A percentile compares a stretch with the other conserved stretches of the same genome.
Evolutionary conservation across 2,113 vertebrate species (phyloP).

Genomic region (Pyxicephalus adspersus): DNA sequence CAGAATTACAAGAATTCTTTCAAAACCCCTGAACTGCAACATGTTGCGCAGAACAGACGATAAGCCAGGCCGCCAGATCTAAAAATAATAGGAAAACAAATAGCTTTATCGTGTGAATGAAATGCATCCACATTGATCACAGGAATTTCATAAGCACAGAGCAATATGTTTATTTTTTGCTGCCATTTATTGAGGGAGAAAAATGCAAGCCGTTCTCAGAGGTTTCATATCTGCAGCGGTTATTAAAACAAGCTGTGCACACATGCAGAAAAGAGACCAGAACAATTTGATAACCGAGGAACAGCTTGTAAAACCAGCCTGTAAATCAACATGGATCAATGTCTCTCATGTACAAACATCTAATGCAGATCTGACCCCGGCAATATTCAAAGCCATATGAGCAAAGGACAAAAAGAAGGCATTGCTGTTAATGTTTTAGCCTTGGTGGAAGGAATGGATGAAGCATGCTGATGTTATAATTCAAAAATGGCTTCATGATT

Average conservation of each 20-base stretch:
- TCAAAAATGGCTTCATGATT: no score
- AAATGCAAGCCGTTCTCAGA: not conserved
- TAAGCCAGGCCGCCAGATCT: not conserved
- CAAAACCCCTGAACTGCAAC: constrained; percentile 13
- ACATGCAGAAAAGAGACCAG: not conserved
- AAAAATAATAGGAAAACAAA: constrained; percentile 27
- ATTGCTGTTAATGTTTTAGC: no score
- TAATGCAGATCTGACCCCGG: not conserved
- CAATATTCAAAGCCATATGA: no score
- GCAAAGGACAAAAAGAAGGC: no score
- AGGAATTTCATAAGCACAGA: not conserved
- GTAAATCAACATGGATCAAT: not conserved
- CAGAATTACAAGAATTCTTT: constrained; percentile 19
- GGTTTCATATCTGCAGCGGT: not conserved
- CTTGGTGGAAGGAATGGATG: no score
- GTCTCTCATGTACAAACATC: not conserved
- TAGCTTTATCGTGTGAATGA: not conserved
- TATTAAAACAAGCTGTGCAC: not conserved
- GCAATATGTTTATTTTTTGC: constrained; percentile 4
- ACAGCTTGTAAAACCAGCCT: not conserved
- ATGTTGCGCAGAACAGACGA: constrained; percentile 10
- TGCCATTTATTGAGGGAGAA: not conserved
- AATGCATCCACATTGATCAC: constrained; percentile 15
- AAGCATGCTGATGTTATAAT: no score
- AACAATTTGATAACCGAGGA: not conserved